phyloP scores from a whole-genome alignment of 1,140 invertebrate species.

The Lithobius niger region DNA sequence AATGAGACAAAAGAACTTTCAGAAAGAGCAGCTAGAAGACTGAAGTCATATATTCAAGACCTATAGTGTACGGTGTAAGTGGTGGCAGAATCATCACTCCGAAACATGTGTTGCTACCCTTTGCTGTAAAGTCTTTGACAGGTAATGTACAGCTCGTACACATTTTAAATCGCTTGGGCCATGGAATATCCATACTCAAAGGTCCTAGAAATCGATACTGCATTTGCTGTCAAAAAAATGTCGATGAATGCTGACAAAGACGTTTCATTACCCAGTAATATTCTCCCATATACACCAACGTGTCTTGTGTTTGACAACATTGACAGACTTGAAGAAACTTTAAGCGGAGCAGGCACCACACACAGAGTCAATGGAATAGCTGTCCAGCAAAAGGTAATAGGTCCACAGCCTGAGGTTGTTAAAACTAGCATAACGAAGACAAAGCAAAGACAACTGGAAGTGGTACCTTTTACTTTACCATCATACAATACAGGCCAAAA shows the following conservation, averaged over 20 bases:
- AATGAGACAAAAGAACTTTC: too few relatives aligned
- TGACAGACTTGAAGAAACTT: constrained; percentile 20
- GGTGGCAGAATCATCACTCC: background rate
- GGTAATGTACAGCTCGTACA: constrained; percentile 12
- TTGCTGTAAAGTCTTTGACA: constrained; percentile 12
- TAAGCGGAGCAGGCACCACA: constrained; percentile 19
- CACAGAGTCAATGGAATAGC: constrained; percentile 22
- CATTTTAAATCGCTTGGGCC: constrained; percentile 13
- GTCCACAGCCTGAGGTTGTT: background rate
- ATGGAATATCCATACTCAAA: constrained; percentile 12
- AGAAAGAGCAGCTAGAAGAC: too few relatives aligned
- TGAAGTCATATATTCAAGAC: too few relatives aligned
- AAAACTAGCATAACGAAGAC: background rate
- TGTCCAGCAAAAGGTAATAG: constrained; percentile 11
- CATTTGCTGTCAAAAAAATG: constrained; percentile 12
- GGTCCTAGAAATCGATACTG: constrained; percentile 12
- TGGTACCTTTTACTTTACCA: background rate
- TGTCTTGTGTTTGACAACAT: constrained; percentile 21
- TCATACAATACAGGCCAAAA: background rate
- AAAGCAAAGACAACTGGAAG: background rate
- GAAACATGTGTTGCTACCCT: constrained; percentile 5
- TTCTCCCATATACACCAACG: constrained; percentile 15
- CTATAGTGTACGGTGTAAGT: constrained; percentile 1
- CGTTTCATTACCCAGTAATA: constrained; percentile 3
- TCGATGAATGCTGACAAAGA: background rate